Base-by-base conservation (phyloP, 2,888 invertebrate species). In the Willowsia nigromaculata region DNA sequence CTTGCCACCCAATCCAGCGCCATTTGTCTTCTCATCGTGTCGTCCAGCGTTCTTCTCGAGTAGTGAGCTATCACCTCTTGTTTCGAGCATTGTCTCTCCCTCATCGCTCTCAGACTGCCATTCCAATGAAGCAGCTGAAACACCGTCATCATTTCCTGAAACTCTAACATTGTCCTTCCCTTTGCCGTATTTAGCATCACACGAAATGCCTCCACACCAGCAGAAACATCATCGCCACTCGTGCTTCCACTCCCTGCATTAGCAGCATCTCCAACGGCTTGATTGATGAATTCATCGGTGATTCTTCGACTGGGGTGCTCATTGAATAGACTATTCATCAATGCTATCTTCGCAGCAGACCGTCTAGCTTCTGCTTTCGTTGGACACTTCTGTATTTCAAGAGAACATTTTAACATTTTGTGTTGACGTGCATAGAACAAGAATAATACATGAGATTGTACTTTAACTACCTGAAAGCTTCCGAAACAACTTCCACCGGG, bases 71-170 rank as follows among this genome's bases (percentile, higher is more conserved):
- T 97, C 15, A 91, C 96, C 94, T 98, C 98, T 94, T 98, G 98
- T 92, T 98, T 95, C 90, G 98, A 98, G 94, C 98, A 98, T 94
- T 98, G 98, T 65, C 98, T 95, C 94, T 98, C 98, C 71, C 98
- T 95, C 98, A 98, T 98, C 65, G 98, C 98, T 93, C 98, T 97
- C 93, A 98, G 94, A 92, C 97, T 98, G n/a, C 98, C 98, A 94
- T 98, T 98, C 98, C 98, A 98, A 94, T 98, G 98, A 82, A 98
- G 95, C 92, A 98, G 95, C 94, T 98, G 98, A 94, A 98, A 98
- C 74, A 98, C 98, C n/a, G 98, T 98, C 98, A 98, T 98, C 93
- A 98, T 94, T 94, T 98, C 98, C 94, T 98, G 98, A 95, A 98
- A 98, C 94, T 98, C 98, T 92, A 98, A 95, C 98, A 98, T 98